phyloP scores from a whole-genome alignment of 2,113 vertebrate species.

The Channa argus region DNA sequence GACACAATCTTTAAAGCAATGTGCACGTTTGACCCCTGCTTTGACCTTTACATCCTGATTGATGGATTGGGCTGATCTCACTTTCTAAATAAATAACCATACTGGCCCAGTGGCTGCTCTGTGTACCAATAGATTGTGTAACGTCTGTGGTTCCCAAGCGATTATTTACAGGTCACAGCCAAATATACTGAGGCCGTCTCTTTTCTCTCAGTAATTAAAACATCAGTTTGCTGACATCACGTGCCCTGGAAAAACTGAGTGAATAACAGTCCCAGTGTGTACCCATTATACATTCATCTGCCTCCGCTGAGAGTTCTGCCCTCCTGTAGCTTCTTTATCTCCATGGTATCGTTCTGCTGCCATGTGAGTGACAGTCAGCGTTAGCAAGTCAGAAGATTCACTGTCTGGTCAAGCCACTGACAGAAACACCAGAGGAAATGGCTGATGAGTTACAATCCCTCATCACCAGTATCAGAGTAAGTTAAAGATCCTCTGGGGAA shows the following conservation, averaged over 20 bases:
- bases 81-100: too few relatives aligned
- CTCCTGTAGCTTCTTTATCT: slow-evolving; percentile 54
- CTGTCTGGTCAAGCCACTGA: not conserved
- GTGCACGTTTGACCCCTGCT: too few relatives aligned
- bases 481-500: not conserved
- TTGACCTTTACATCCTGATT: too few relatives aligned
- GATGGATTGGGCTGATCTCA: too few relatives aligned
- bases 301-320: slow-evolving; percentile 53
- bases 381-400: slow-evolving; percentile 1
- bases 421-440: not conserved
- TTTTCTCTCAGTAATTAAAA: slow-evolving; percentile 42
- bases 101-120: too few relatives aligned
- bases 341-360: slow-evolving; percentile 48
- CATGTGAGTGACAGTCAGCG: slow-evolving; percentile 32
- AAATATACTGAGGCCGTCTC: not conserved
- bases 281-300: slow-evolving; percentile 57
- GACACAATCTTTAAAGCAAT: too few relatives aligned
- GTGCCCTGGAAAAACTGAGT: slow-evolving; percentile 63
- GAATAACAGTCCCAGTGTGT: slow-evolving; percentile 64
- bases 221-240: slow-evolving; percentile 48
- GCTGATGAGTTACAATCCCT: not conserved
- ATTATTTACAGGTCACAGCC: not conserved
- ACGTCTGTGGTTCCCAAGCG: not conserved
- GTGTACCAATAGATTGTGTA: not conserved
- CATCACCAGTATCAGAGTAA: not conserved